Base-by-base conservation (phyloP, 2,888 invertebrate species). In the Oxycera nigricornis region DNA sequence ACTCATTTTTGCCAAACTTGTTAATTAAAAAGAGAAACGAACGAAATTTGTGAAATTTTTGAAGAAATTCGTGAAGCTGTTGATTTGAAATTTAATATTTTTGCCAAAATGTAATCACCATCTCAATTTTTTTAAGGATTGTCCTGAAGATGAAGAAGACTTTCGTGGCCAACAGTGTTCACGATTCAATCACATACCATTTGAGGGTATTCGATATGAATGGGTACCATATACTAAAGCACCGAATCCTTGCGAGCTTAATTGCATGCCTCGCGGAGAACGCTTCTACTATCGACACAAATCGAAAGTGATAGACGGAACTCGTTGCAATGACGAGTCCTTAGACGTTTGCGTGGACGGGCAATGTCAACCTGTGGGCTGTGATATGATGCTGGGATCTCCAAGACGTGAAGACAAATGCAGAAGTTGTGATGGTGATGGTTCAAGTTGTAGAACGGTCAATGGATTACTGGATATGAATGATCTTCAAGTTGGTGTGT, bases 301-400 rank as follows among this genome's bases (percentile, higher is more conserved):
- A 79, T 87, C 89, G 76, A 91, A 91, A 83, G 93, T 98, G 77
- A 88, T 91, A 77, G 92, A 98, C 87, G 92, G 96, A 50, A 96
- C 95, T 57, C 88, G 91, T 79, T 94, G 96, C 85, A 90, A 90
- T 81, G 90, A 94, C 76, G 93, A 94, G 81, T 90, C 90, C 46
- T 90, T 93, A 79, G 95, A 98, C 82, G 93, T 98, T 79, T 99
- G 98, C 84, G 97, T 99, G 72, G 91, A 95, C 82, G 98, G 98
- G 74, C 89, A 90, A 83, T 99, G 98, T 82, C 90, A 94, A 90
- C 91, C 93, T 7, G 95, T 97, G 52, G 98, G 98, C 74, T 98
- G 98, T 84, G 97, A 98, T 85, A 92, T 92, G 90, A 92, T 95
- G 91, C 87, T 98, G 80, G 97, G 97, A 11, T 97, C 97, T 3